Conservation (phyloP, 2,888 invertebrate genomes). For the Acanthosepion lycidas region DNA sequence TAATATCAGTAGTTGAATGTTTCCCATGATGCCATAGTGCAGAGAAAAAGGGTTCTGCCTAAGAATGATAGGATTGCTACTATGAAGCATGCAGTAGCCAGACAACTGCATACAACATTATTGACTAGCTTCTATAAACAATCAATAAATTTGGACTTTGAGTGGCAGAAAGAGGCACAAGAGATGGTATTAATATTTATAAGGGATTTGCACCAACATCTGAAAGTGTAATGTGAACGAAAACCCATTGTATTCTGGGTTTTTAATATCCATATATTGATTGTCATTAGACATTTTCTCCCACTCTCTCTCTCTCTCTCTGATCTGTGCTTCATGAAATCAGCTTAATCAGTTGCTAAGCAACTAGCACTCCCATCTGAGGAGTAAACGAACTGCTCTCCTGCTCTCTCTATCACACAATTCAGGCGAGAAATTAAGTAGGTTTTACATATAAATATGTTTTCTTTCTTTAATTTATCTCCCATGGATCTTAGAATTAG, state of each 20-base stretch:
- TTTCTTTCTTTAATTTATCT: too few relatives aligned
- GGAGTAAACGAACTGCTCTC: neutral
- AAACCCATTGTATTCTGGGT: constrained; percentile 6
- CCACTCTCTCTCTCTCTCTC: neutral
- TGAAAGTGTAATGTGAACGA: constrained; percentile 34
- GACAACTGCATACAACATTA: constrained; percentile 2
- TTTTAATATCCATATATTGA: constrained; percentile 42
- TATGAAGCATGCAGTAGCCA: constrained; percentile 8
- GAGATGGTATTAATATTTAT: neutral
- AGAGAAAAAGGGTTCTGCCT: neutral
- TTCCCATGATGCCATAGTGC: neutral
- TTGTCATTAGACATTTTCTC: neutral
- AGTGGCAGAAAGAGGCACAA: neutral
- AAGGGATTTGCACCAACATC: neutral
- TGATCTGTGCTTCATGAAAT: neutral
- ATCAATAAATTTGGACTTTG: constrained; percentile 33
- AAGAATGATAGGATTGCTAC: neutral
- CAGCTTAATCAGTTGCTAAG: constrained; percentile 21
- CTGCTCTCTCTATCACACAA: too few relatives aligned
- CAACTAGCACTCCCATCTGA: constrained; percentile 8
- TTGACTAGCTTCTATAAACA: neutral
- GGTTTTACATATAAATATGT: too few relatives aligned
- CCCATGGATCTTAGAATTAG: too few relatives aligned
- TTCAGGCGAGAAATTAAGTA: too few relatives aligned
- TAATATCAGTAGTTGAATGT: neutral